phyloP scores from a whole-genome alignment of 2,888 invertebrate species.

The Pollenia labialis region DNA sequence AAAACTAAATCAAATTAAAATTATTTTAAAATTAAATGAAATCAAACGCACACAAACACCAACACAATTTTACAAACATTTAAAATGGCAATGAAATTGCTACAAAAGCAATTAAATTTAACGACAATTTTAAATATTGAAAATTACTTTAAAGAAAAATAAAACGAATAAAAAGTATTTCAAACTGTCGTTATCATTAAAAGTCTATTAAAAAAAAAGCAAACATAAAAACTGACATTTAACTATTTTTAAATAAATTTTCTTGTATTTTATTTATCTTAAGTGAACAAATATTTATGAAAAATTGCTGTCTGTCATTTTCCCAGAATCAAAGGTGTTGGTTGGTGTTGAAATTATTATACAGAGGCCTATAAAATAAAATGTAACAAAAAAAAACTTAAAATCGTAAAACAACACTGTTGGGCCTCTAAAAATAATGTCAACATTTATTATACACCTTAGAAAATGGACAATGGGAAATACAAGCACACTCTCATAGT shows the following conservation, averaged over 20 bases:
- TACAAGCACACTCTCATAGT: not conserved
- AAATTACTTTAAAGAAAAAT: constrained; percentile 14
- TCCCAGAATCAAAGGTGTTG: constrained; percentile 59
- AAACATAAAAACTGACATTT: constrained; percentile 53
- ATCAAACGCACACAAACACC: not conserved
- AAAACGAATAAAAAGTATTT: not conserved
- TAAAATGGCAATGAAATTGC: constrained; percentile 61
- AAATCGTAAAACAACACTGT: constrained; percentile 36
- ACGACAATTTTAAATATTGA: constrained; percentile 57
- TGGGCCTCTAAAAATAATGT: constrained; percentile 51
- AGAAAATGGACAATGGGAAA: constrained; percentile 43
- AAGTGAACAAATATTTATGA: constrained; percentile 33
- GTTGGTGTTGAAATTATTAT: constrained; percentile 53
- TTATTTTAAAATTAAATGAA: constrained; percentile 48
- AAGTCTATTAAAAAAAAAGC: constrained; percentile 39
- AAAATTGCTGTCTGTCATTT: constrained; percentile 37
- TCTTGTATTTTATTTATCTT: constrained; percentile 36
- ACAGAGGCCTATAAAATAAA: constrained; percentile 24
- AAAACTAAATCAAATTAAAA: constrained; percentile 48
- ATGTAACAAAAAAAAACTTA: constrained; percentile 14
- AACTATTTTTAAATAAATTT: constrained; percentile 11
- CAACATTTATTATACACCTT: constrained; percentile 49
- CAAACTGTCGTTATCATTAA: constrained; percentile 43
- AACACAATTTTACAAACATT: not conserved
- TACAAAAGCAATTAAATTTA: constrained; percentile 40